These are phyloP conservation scores for Drosophila mercatorum DNA, from an alignment of 2,888 invertebrate genomes.

Conservation along the genomic window DNA sequence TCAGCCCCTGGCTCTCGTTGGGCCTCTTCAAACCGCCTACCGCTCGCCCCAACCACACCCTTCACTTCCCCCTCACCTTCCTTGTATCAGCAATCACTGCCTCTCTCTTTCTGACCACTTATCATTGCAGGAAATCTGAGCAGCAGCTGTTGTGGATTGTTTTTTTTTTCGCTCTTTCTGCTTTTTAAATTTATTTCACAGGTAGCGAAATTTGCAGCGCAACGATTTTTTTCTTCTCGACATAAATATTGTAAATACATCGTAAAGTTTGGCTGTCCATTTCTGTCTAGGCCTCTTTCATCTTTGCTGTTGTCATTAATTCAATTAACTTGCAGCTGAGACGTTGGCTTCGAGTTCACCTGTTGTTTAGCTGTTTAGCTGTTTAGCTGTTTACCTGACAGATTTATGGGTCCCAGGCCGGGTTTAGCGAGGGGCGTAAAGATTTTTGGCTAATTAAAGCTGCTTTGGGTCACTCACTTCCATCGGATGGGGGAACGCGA, in stretches of 20 bases:
- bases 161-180: conserved; percentile 15
- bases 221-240: conserved; percentile 4
- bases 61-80: neutral
- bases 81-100: conserved; percentile 18
- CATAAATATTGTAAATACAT: conserved; percentile 66
- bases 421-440: conserved; percentile 60
- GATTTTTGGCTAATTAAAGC: conserved; percentile 68
- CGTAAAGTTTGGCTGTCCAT: conserved; percentile 47
- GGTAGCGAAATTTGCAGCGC: conserved; percentile 36
- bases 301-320: conserved; percentile 67
- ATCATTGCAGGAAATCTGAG: conserved; percentile 56
- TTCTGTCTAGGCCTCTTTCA: conserved; percentile 60
- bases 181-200: conserved; percentile 24
- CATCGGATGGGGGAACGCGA: conserved; percentile 1
- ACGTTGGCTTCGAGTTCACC: conserved; percentile 35
- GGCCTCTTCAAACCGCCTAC: neutral
- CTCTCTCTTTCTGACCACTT: conserved; percentile 35
- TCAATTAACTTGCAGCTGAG: conserved; percentile 65
- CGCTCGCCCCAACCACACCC: neutral
- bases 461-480: conserved; percentile 48
- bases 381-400: conserved; percentile 56
- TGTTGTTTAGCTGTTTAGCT: conserved; percentile 46
- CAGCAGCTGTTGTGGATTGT: conserved; percentile 52
- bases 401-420: conserved; percentile 45
- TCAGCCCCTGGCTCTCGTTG: neutral